A percentile compares a stretch with the other conserved stretches of the same genome.
Evolutionary conservation across 2,113 vertebrate genomes (phyloP).

Genomic region (Blennius ocellaris): DNA sequence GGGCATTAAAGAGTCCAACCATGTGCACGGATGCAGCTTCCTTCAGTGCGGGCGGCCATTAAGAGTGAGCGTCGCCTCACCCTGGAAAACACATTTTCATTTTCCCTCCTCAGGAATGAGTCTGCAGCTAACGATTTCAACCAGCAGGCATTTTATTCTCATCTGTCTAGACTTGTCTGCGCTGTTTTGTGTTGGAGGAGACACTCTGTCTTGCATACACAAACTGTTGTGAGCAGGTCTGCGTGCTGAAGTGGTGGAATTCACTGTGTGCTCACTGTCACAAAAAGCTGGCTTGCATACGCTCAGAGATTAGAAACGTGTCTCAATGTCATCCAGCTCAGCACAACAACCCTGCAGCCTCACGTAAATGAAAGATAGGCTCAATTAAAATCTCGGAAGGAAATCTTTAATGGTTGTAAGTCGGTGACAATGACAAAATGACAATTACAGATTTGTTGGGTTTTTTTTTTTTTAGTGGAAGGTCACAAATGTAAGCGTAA

Average conservation of each 20-base stretch:
- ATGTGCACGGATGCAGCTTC: background rate
- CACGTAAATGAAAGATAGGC: too few species aligned
- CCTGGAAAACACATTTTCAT: constrained; percentile 32
- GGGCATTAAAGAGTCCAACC: background rate
- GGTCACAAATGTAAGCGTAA: background rate
- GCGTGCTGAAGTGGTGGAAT: background rate
- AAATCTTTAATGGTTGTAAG: background rate
- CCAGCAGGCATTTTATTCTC: constrained; percentile 38
- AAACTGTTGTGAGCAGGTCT: constrained; percentile 5
- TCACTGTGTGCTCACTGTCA: background rate
- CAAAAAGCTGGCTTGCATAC: background rate
- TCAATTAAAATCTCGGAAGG: too few species aligned
- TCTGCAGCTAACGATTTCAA: constrained; percentile 42
- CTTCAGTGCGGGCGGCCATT: background rate
- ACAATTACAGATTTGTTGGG: too few species aligned
- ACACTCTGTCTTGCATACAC: constrained; percentile 20
- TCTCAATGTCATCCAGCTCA: background rate
- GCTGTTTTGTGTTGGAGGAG: background rate
- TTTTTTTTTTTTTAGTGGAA: background rate
- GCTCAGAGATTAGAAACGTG: background rate
- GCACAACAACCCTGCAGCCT: too few species aligned
- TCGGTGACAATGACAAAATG: too few species aligned
- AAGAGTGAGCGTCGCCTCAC: constrained; percentile 14
- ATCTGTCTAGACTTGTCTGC: constrained; percentile 55
- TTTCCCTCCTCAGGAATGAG: constrained; percentile 35